Evolutionary conservation across 2,113 vertebrate species (phyloP).

Genomic region (Bungarus multicinctus): DNA sequence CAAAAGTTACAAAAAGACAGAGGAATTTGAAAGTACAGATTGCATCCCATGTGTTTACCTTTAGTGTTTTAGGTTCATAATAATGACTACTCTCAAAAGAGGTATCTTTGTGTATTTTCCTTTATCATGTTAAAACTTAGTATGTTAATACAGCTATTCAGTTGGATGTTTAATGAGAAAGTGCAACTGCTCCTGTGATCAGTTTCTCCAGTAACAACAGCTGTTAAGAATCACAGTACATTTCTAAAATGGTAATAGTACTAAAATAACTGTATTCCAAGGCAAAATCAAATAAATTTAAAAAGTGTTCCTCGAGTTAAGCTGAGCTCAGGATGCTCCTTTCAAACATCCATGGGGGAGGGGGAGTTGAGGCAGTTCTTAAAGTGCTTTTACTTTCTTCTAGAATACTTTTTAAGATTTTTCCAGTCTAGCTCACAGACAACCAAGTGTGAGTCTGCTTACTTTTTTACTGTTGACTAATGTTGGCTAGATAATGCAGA

Average conservation of each 20-base stretch:
- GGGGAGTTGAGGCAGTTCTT: not conserved
- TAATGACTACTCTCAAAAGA: not conserved
- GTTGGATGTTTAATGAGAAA: not conserved
- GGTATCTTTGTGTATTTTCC: not conserved
- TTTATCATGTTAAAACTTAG: not conserved
- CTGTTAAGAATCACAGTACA: not conserved
- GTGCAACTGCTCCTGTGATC: not conserved
- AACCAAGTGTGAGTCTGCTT: not conserved
- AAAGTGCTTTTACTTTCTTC: not conserved
- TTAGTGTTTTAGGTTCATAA: not conserved
- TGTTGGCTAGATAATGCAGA: not conserved
- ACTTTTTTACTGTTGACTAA: not conserved
- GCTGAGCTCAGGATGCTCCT: not conserved
- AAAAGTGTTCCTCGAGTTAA: not conserved
- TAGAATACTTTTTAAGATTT: not conserved
- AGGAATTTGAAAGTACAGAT: not conserved
- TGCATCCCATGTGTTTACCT: not conserved
- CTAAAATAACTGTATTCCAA: not conserved
- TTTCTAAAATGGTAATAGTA: not conserved
- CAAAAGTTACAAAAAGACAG: not conserved
- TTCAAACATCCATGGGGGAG: not conserved
- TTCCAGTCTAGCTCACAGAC: not conserved
- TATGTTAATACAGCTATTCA: not conserved
- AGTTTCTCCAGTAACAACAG: not conserved
- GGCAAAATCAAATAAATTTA: not conserved